These are phyloP conservation scores for Caenorhabditis angaria DNA, from an alignment of 2,888 invertebrate species.

Conservation along the genomic window DNA sequence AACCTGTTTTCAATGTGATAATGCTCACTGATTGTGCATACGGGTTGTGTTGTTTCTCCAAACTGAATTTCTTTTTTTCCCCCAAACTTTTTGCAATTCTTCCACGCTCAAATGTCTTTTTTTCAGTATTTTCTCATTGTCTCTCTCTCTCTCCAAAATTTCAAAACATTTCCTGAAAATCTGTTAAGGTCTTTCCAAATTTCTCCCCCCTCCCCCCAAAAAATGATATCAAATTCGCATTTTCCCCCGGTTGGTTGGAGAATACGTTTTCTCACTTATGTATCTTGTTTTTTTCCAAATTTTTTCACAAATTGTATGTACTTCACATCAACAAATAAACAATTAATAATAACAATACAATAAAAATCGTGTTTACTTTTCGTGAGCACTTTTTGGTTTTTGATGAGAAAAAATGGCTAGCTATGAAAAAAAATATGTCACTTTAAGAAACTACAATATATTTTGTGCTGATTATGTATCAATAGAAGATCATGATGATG, in stretches of 20 bases:
- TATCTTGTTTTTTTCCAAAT: neutral
- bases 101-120: neutral
- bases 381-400: slow-evolving; percentile 4
- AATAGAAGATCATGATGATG: too few species aligned
- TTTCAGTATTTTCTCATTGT: neutral
- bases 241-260: too few species aligned
- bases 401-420: too few species aligned
- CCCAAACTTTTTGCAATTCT: neutral
- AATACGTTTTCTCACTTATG: neutral
- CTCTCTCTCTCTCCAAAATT: neutral
- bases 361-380: neutral
- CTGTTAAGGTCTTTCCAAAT: neutral
- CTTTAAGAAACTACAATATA: too few species aligned
- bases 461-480: too few species aligned
- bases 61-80: neutral
- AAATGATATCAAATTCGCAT: neutral
- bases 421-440: too few species aligned
- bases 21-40: slow-evolving; percentile 5
- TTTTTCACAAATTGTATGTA: neutral
- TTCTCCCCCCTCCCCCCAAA: neutral
- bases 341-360: neutral
- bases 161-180: neutral
- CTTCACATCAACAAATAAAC: neutral
- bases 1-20: slow-evolving; percentile 8
- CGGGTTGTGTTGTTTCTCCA: neutral